Base-by-base conservation (phyloP, 2,797 vertebrate genomes). In the Menidia menidia region DNA sequence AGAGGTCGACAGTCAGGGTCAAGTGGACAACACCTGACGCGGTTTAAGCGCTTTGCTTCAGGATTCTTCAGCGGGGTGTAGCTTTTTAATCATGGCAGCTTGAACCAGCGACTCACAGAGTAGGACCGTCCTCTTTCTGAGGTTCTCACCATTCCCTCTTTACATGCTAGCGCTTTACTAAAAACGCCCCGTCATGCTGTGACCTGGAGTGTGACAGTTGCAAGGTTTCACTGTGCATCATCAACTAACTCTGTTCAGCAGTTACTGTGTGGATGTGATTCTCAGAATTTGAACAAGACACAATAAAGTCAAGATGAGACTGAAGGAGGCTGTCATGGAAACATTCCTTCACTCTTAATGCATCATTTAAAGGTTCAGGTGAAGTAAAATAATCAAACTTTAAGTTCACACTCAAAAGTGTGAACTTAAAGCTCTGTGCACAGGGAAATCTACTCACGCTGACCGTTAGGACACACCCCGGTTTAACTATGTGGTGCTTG, bases 401-500 rank as follows among this genome's bases (percentile, higher is more conserved):
- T 47, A 16, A 41, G 43, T 3, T 4, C 6, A 58, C n/a, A 42
- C 7, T 8, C 10, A 42, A 15, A 18, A 32, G 9, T 39, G 19
- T 2, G 25, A 8, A 39, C 10, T 39, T 11, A 16, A 39, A 10
- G n/a, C 15, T 2, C 14, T 41, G 32, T 19, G 44, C 43, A 10
- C 33, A n/a, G 50, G 39, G 16, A 71, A 15, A 50, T 57, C 12
- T 58, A 59, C 42, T 13, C 59, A 48, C 47, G 54, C 43, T 15
- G 59, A 30, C 60, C 47, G 19, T 43, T 56, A 13, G 48, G 1
- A 47, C 71, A 78, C 78, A 64, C 55, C 73, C 67, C 54, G 10
- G 68, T 60, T 67, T 86, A 87, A 81, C 80, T 90, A 85, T 82
- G 73, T 73, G 81, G 73, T 63, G 62, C 73, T 71, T 35, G 68